Conservation (phyloP, 1,140 invertebrate genomes). For the Akabosia matsudoensis region DNA sequence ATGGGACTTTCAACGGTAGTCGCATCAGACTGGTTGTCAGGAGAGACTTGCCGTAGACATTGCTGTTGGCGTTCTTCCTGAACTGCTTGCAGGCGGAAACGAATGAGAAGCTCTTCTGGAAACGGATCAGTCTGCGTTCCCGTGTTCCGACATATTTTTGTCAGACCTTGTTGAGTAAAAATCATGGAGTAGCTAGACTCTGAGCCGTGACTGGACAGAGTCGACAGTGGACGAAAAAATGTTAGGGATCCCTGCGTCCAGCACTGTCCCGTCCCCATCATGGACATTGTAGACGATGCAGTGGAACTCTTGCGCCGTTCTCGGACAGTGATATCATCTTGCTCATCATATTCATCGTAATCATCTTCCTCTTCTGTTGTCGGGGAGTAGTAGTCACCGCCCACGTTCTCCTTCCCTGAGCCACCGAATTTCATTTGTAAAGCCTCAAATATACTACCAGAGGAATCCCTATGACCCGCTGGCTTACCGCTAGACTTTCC, state of each 20-base stretch:
- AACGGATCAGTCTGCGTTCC: conserved; percentile 46
- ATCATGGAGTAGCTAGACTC: conserved; percentile 24
- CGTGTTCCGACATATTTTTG: conserved; percentile 29
- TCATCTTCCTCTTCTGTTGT: conserved; percentile 23
- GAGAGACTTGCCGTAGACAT: conserved; percentile 57
- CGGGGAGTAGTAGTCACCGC: neutral
- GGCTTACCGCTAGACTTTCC: neutral
- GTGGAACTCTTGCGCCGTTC: conserved; percentile 39
- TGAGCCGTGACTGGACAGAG: neutral
- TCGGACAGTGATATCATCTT: conserved; percentile 39
- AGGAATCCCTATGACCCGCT: neutral
- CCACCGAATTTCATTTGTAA: neutral
- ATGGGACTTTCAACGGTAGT: conserved; percentile 36
- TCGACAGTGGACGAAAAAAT: conserved; percentile 28
- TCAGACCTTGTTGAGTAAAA: neutral
- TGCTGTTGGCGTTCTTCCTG: conserved; percentile 61
- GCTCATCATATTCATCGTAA: conserved; percentile 42
- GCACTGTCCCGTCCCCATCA: conserved; percentile 26
- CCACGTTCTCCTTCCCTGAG: neutral
- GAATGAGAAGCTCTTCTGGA: conserved; percentile 39
- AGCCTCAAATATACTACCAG: neutral
- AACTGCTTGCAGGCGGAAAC: conserved; percentile 34
- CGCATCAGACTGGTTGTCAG: conserved; percentile 47
- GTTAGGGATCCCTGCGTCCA: neutral
- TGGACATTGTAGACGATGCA: conserved; percentile 40